These are phyloP conservation scores for Mycteria americana DNA, from an alignment of 2,797 vertebrate genomes.

Conservation along the genomic window DNA sequence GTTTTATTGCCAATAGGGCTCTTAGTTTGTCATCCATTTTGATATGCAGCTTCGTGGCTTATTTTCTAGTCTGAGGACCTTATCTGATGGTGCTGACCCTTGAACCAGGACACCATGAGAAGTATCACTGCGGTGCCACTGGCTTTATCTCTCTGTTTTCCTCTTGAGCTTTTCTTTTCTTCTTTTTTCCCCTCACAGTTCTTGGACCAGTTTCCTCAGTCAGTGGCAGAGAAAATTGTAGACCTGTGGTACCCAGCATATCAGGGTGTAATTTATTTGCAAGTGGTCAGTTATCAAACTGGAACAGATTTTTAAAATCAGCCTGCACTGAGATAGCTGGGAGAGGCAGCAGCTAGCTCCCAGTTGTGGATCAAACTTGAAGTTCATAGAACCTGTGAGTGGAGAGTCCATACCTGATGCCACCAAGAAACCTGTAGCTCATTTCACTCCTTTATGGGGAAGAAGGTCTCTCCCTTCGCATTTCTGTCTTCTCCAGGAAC, in stretches of 20 bases:
- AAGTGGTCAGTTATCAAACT: neutral
- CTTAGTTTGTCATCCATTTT: neutral
- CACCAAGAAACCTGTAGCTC: neutral
- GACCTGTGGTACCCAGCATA: neutral
- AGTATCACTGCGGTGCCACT: neutral
- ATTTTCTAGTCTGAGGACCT: neutral
- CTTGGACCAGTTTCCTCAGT: neutral
- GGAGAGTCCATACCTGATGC: neutral
- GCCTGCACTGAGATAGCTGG: neutral
- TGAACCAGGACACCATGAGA: neutral
- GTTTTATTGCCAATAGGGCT: neutral
- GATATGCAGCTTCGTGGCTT: neutral
- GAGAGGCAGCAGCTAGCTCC: neutral
- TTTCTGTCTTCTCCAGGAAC: neutral
- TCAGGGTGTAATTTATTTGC: neutral
- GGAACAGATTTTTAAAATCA: neutral
- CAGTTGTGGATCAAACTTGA: neutral
- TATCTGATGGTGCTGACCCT: neutral
- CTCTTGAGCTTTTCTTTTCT: neutral
- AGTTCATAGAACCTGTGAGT: neutral
- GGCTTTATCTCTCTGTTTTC: neutral
- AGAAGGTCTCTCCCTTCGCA: neutral
- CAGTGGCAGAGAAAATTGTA: neutral
- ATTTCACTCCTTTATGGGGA: neutral
- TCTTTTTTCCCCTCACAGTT: neutral